These are phyloP conservation scores for Sylvicapra grimmia DNA, from an alignment of 2,113 vertebrate genomes.

Conservation along the genomic window DNA sequence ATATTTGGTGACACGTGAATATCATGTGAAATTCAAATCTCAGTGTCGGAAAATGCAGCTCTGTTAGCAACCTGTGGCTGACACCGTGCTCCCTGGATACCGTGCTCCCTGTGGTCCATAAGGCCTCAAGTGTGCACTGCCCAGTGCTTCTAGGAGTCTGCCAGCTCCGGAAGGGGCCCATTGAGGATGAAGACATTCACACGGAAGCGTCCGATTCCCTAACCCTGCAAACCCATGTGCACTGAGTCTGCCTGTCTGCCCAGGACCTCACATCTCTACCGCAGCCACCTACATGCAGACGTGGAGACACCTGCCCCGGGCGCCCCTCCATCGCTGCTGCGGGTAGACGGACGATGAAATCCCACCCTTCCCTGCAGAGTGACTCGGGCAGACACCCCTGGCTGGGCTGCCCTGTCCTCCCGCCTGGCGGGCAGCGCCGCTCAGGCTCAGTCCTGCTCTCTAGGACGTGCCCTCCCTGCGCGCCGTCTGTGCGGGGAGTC, in stretches of 20 bases:
- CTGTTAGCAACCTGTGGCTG: rapidly evolving
- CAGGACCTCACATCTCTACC: background rate
- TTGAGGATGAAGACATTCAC: background rate
- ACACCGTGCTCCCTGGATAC: rapidly evolving
- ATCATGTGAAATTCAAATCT: no score
- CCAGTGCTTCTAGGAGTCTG: background rate
- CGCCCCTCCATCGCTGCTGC: rapidly evolving
- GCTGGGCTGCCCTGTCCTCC: no score
- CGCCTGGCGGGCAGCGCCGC: rapidly evolving
- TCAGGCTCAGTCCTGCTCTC: background rate
- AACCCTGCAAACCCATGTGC: rapidly evolving
- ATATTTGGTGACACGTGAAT: background rate
- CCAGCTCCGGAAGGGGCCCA: no score
- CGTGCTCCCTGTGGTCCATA: rapidly evolving
- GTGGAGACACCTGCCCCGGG: rapidly evolving
- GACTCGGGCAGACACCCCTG: no score
- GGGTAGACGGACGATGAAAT: background rate
- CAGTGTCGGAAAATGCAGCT: no score
- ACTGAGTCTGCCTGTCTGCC: rapidly evolving
- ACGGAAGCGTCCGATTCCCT: background rate
- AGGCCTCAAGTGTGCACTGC: rapidly evolving
- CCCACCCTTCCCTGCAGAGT: background rate
- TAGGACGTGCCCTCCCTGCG: rapidly evolving
- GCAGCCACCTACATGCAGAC: no score
- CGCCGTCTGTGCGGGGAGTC: rapidly evolving